A percentile compares a stretch with the other conserved stretches of the same genome.
Evolutionary conservation across 2,113 vertebrate species (phyloP).

Genomic region (human (Homo sapiens)): DNA sequence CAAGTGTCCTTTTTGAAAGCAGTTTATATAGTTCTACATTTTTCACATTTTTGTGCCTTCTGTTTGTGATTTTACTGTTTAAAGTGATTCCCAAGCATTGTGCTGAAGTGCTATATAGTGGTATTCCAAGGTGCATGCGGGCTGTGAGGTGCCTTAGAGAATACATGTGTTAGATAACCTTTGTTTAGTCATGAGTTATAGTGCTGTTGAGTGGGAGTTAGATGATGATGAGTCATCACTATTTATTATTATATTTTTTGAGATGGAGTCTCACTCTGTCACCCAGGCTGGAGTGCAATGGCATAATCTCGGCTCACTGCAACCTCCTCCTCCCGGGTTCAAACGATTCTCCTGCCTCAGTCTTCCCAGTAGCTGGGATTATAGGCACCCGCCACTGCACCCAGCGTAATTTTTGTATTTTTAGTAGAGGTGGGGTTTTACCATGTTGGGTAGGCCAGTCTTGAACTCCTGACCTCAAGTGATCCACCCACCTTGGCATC

Average conservation of each 20-base stretch:
- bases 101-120: too few relatives aligned
- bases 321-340: not conserved
- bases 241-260: not conserved
- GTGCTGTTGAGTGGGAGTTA: too few relatives aligned
- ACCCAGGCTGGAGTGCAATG: not conserved
- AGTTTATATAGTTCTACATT: too few relatives aligned
- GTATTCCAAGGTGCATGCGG: too few relatives aligned
- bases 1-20: too few relatives aligned
- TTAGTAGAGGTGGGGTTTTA: not conserved
- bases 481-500: not conserved
- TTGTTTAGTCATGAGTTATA: too few relatives aligned
- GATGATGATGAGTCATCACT: too few relatives aligned
- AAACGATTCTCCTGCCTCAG: not conserved
- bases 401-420: not conserved
- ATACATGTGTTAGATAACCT: too few relatives aligned
- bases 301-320: not conserved
- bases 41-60: too few relatives aligned
- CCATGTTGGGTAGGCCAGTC: not conserved
- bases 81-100: too few relatives aligned
- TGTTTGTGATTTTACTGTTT: too few relatives aligned
- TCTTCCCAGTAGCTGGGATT: not conserved
- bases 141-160: too few relatives aligned
- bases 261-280: not conserved
- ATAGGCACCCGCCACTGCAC: not conserved
- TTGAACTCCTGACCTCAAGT: not conserved